These are phyloP conservation scores for Chaetodon trifascialis DNA, from an alignment of 2,113 vertebrate genomes.

Conservation along the genomic window DNA sequence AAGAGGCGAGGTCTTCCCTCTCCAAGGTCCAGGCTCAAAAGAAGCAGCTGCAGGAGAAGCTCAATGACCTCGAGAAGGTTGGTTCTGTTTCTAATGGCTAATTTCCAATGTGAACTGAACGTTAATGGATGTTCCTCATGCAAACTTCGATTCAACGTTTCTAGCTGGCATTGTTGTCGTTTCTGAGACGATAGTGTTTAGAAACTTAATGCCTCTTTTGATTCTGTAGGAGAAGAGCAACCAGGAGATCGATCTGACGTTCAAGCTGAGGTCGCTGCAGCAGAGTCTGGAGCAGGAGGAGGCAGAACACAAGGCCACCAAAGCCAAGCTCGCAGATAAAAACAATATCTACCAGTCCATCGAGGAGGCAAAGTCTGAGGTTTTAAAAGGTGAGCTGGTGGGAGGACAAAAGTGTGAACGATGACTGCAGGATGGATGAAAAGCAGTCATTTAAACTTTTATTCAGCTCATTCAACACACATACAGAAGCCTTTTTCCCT, in stretches of 20 bases:
- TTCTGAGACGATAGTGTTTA: not conserved
- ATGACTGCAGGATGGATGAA: not conserved
- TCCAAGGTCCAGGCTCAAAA: conserved; percentile 89
- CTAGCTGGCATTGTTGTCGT: not conserved
- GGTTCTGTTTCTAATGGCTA: not conserved
- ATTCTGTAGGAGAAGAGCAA: conserved; percentile 92
- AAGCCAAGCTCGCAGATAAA: conserved; percentile 91
- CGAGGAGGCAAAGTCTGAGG: conserved; percentile 95
- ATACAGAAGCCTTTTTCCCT: not conserved
- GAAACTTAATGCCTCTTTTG: not conserved
- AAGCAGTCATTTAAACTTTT: not conserved
- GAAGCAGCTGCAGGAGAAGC: conserved; percentile 90
- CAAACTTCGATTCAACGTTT: not conserved
- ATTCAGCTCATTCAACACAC: not conserved
- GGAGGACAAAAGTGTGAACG: not conserved
- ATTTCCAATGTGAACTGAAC: not conserved
- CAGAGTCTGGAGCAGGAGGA: conserved; percentile 96
- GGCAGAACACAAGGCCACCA: conserved; percentile 93
- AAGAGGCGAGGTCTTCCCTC: conserved; percentile 86
- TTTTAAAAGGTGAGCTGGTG: conserved; percentile 88
- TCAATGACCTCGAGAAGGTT: conserved; percentile 94
- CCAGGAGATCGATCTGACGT: conserved; percentile 96
- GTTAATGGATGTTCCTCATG: not conserved
- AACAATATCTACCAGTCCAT: conserved; percentile 92
- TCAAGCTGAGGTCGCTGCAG: conserved; percentile 94